Evolutionary conservation across 2,113 vertebrate species (phyloP).

Genomic region (Podarcis muralis): DNA sequence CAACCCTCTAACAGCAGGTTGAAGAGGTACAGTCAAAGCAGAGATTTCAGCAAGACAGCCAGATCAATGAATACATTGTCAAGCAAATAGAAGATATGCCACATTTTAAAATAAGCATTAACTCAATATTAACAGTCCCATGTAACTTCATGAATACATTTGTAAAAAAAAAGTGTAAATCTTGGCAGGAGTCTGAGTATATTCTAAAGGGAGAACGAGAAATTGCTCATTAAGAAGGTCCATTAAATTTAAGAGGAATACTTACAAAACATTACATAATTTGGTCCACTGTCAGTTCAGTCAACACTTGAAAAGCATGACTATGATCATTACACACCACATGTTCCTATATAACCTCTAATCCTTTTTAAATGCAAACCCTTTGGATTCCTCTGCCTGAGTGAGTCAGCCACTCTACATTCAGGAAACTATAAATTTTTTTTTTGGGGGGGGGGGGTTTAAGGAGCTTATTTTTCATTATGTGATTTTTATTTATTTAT

Average conservation of each 20-base stretch:
- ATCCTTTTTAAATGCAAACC: background rate
- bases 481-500: no score
- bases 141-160: conserved; percentile 13
- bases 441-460: no score
- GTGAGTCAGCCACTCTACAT: background rate
- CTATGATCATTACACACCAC: background rate
- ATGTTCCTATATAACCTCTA: background rate
- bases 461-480: no score
- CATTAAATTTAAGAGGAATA: fast-evolving
- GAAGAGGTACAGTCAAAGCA: background rate
- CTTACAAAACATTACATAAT: background rate
- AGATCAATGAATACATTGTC: background rate
- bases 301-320: background rate
- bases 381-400: background rate
- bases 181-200: background rate
- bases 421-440: no score
- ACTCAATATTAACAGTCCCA: background rate
- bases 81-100: conserved; percentile 45
- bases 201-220: conserved; percentile 4
- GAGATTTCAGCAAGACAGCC: background rate
- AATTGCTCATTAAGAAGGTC: background rate
- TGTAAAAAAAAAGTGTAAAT: background rate
- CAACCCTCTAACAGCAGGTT: background rate
- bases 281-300: background rate
- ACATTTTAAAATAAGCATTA: conserved; percentile 33